Conservation (phyloP, 2,113 vertebrate genomes). For the Canis aureus region DNA sequence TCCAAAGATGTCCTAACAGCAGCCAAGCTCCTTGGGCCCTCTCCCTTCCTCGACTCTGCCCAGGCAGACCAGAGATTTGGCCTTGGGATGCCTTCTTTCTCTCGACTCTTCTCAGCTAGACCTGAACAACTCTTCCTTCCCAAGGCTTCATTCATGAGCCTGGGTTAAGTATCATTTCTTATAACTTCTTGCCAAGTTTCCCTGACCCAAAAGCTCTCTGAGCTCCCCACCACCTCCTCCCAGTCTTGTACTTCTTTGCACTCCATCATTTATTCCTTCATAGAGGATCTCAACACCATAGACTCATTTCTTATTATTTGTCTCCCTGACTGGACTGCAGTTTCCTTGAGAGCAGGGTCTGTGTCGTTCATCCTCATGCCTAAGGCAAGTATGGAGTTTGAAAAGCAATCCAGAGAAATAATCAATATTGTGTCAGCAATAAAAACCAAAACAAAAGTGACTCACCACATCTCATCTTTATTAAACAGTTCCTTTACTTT, state of each 20-base stretch:
- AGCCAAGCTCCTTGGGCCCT: fast-evolving
- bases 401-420: neutral
- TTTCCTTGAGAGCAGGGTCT: neutral
- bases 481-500: neutral
- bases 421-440: neutral
- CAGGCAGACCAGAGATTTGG: neutral
- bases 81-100: neutral
- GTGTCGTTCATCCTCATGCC: neutral
- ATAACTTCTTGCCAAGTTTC: neutral
- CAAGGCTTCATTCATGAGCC: neutral
- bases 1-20: neutral
- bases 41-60: neutral
- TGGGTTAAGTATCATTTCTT: neutral
- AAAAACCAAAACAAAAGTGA: neutral
- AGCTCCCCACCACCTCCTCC: fast-evolving
- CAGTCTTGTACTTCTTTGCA: neutral
- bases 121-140: neutral
- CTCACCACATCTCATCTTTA: fast-evolving
- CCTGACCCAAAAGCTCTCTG: neutral
- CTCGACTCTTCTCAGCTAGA: neutral
- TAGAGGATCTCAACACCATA: neutral
- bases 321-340: neutral
- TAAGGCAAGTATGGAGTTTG: neutral
- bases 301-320: neutral
- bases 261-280: neutral